Conservation (phyloP, 2,888 invertebrate species). For the Hirtodrosophila histrioides region DNA sequence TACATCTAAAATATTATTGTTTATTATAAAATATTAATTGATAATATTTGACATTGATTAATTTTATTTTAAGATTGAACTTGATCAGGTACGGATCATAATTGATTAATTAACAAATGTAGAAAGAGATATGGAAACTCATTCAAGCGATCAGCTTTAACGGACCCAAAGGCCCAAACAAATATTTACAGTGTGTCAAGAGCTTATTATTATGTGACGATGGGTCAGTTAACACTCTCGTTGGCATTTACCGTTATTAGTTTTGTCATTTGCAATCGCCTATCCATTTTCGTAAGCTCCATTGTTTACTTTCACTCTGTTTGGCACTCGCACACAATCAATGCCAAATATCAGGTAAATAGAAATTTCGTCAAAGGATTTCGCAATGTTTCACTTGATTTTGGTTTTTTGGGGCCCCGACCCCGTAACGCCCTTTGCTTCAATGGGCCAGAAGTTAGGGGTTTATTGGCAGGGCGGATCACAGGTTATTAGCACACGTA, state of each 20-base stretch:
- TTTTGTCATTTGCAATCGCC: slow-evolving; percentile 72
- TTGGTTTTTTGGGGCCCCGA: slow-evolving; percentile 21
- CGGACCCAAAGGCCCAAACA: not conserved
- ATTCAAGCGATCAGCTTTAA: slow-evolving; percentile 3
- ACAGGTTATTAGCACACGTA: slow-evolving; percentile 11
- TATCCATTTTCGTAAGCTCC: slow-evolving; percentile 74
- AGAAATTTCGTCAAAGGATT: slow-evolving; percentile 59
- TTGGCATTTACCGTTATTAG: slow-evolving; percentile 75
- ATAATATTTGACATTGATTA: too few relatives aligned
- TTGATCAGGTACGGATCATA: too few relatives aligned
- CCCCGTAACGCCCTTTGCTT: slow-evolving; percentile 18
- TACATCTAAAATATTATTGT: too few relatives aligned
- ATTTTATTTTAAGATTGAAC: too few relatives aligned
- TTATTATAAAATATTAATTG: too few relatives aligned
- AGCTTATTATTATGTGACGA: slow-evolving; percentile 32
- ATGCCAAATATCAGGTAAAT: slow-evolving; percentile 22
- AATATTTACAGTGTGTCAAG: not conserved
- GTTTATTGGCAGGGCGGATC: slow-evolving; percentile 12
- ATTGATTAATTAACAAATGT: too few relatives aligned
- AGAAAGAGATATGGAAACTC: not conserved
- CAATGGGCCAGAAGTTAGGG: not conserved
- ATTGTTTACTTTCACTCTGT: slow-evolving; percentile 74
- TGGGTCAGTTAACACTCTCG: slow-evolving; percentile 12
- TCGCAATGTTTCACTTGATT: slow-evolving; percentile 44
- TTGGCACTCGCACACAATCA: slow-evolving; percentile 34